A percentile compares a stretch with the other conserved stretches of the same genome.
These are phyloP conservation scores for Anoplopoma fimbria DNA, from an alignment of 2,113 vertebrate species.

Conservation along the genomic window DNA sequence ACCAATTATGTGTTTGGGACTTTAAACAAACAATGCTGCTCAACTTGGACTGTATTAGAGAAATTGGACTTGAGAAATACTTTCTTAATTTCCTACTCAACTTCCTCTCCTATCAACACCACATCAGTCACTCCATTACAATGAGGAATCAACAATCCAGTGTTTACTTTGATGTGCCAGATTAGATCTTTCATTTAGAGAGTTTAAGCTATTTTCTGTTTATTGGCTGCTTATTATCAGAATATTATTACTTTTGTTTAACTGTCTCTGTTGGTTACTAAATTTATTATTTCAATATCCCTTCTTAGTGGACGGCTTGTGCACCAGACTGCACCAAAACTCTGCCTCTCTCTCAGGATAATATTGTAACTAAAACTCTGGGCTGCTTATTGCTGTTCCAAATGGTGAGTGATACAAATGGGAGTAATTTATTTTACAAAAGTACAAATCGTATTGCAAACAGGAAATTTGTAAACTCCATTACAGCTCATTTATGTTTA, in stretches of 20 bases:
- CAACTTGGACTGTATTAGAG: constrained; percentile 41
- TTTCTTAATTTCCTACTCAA: constrained; percentile 3
- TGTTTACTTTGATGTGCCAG: background rate
- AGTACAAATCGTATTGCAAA: background rate
- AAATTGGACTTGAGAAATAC: constrained; percentile 16
- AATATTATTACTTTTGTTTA: background rate
- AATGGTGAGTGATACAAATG: background rate
- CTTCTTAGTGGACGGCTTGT: background rate
- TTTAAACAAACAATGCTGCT: constrained; percentile 47
- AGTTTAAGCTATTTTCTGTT: background rate
- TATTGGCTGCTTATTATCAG: constrained; percentile 4
- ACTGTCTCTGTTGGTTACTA: background rate
- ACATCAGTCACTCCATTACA: constrained; percentile 13
- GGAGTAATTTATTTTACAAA: background rate
- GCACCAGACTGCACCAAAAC: background rate
- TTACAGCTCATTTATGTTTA: background rate
- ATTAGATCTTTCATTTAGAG: constrained; percentile 11
- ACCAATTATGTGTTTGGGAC: constrained; percentile 41
- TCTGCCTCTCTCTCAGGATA: background rate
- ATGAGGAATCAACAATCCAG: constrained; percentile 5
- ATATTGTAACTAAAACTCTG: background rate
- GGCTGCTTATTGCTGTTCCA: background rate
- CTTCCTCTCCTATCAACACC: background rate
- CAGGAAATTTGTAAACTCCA: background rate
- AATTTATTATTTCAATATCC: background rate